Percentiles rank a stretch among this genome's conserved stretches.
Evolutionary conservation across 2,888 invertebrate species (phyloP).

Genomic region (Halictus ligatus): DNA sequence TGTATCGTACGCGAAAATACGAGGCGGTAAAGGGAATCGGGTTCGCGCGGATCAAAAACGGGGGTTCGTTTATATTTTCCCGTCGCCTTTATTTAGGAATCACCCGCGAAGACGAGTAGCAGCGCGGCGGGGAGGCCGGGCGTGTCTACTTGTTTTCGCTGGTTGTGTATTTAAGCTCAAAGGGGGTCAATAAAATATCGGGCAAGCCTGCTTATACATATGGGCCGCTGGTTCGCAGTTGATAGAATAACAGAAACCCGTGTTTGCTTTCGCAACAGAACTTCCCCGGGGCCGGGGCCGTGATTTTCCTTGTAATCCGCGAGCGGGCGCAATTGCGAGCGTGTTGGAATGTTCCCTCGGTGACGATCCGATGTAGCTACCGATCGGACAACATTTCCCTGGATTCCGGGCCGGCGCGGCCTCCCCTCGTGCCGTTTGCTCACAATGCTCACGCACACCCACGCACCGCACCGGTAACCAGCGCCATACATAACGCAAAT

Average conservation of each 20-base stretch:
- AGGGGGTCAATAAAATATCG: slow-evolving; percentile 69
- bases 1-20: neutral
- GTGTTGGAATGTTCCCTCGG: slow-evolving; percentile 55
- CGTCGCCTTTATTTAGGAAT: neutral
- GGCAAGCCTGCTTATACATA: slow-evolving; percentile 64
- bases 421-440: neutral
- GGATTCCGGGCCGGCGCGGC: slow-evolving; percentile 12
- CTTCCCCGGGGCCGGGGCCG: slow-evolving; percentile 53
- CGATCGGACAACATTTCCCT: slow-evolving; percentile 57
- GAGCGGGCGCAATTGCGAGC: slow-evolving; percentile 56
- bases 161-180: slow-evolving; percentile 53
- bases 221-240: slow-evolving; percentile 65
- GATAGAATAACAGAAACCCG: slow-evolving; percentile 73
- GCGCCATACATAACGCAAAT: slow-evolving; percentile 16
- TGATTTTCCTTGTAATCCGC: slow-evolving; percentile 71
- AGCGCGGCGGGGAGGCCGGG: neutral
- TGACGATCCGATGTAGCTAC: slow-evolving; percentile 55
- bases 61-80: neutral
- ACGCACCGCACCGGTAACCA: slow-evolving; percentile 24
- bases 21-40: neutral
- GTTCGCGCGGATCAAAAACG: neutral
- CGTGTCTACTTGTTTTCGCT: slow-evolving; percentile 45
- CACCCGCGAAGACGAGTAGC: neutral
- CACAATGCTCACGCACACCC: neutral
- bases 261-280: slow-evolving; percentile 72